Base-by-base conservation (phyloP, 2,888 invertebrate genomes). In the Aspidiotus rigidus region DNA sequence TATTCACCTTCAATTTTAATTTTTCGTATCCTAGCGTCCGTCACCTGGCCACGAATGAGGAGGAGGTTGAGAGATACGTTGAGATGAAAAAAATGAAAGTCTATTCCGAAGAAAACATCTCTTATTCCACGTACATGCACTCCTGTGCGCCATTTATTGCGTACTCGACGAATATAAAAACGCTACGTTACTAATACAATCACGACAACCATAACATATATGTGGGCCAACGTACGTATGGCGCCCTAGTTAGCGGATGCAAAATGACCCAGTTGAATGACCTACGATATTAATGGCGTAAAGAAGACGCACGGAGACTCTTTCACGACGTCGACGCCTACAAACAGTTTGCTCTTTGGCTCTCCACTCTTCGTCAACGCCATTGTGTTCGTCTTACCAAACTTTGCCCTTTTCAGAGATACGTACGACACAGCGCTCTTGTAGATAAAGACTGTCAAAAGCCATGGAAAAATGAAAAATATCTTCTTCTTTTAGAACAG, bases 181-280 rank as follows among this genome's bases (percentile, higher is more conserved):
- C 28, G 28, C 28, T 28, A 28, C 28, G 28, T 28, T 28, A 28
- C 28, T 28, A 28, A 28, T 28, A 28, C 28, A 28, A 28, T 28
- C 28, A 28, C 28, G 28, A 28, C 28, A 28, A 28, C 28, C 28
- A 28, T 28, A 28, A 28, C 39, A 17, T 17, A 67, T 67, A 67
- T 67, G 67, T 67, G 67, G 67, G 67, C 67, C 67, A 67, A 67
- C 59, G 67, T 66, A 66, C 66, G 44, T 67, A 67, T 60, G 67
- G 44, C 67, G 67, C 67, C 67, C 67, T 67, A 67, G 67, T 60
- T 67, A 67, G 44, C 67, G 67, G 67, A 59, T 67, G 67, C 67
- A 67, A 67, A 67, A 67, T 67, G 67, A 67, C 67, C 67, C 67
- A 67, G 67, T 67, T 67, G 67, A 67, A 67, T 67, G 67, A 67